Evolutionary conservation across 2,888 invertebrate genomes (phyloP).

Genomic region (Pyralis farinalis): DNA sequence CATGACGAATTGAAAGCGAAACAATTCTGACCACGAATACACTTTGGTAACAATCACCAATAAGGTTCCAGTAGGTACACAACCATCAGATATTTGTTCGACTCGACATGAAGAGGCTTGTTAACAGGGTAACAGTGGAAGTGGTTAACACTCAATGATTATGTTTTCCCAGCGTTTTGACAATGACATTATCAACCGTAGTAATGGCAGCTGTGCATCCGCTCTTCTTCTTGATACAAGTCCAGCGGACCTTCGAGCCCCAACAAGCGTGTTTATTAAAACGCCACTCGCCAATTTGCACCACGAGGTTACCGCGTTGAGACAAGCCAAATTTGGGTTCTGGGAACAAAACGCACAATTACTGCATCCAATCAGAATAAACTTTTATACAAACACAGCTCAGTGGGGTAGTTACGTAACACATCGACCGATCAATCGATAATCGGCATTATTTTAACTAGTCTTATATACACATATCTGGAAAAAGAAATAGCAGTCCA

Average conservation of each 20-base stretch:
- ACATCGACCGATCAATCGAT: too few relatives aligned
- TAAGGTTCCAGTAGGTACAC: too few relatives aligned
- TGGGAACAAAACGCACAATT: slow-evolving; percentile 33
- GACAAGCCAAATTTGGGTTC: slow-evolving; percentile 68
- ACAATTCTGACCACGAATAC: too few relatives aligned
- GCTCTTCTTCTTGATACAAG: slow-evolving; percentile 70
- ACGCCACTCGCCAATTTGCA: slow-evolving; percentile 70
- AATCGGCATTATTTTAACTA: too few relatives aligned
- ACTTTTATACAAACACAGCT: too few relatives aligned
- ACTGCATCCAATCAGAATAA: neutral
- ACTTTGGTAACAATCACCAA: too few relatives aligned
- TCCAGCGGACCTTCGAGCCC: slow-evolving; percentile 72
- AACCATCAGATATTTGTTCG: too few relatives aligned
- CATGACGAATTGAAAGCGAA: too few relatives aligned
- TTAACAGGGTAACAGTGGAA: too few relatives aligned
- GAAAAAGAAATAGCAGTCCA: too few relatives aligned
- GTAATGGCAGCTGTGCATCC: slow-evolving; percentile 70
- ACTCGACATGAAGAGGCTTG: neutral
- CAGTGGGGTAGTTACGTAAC: too few relatives aligned
- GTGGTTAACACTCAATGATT: slow-evolving; percentile 63
- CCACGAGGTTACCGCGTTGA: slow-evolving; percentile 66
- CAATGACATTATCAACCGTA: slow-evolving; percentile 66
- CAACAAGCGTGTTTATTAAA: slow-evolving; percentile 71
- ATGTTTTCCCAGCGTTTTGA: slow-evolving; percentile 67
- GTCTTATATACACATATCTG: too few relatives aligned